Evolutionary conservation across 2,113 vertebrate species (phyloP).

Genomic region (Mesoclemmys tuberculata): DNA sequence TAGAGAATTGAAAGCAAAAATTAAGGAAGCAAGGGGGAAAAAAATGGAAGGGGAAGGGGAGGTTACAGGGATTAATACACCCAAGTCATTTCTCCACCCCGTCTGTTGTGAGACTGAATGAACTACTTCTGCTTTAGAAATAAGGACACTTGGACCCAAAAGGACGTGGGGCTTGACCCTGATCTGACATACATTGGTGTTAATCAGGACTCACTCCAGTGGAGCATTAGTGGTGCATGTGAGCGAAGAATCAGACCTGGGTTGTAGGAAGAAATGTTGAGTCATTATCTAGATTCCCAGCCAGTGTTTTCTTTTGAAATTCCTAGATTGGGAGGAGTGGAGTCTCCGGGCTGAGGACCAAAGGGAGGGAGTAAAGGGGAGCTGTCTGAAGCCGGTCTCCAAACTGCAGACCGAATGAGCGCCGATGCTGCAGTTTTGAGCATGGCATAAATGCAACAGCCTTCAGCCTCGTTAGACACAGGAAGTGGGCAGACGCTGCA

Average conservation of each 20-base stretch:
- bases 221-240: background rate
- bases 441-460: background rate
- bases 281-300: slow-evolving; percentile 50
- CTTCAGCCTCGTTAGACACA: slow-evolving; percentile 27
- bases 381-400: background rate
- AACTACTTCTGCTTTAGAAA: background rate
- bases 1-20: background rate
- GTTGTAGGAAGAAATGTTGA: slow-evolving; percentile 60
- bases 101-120: background rate
- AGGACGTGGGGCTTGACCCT: background rate
- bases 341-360: background rate
- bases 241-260: background rate
- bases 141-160: background rate
- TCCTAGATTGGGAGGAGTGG: background rate
- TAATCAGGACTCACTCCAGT: background rate
- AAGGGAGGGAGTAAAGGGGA: background rate
- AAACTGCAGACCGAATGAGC: no score
- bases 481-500: slow-evolving; percentile 25
- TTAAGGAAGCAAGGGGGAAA: background rate
- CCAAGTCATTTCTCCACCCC: background rate
- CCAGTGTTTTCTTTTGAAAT: background rate
- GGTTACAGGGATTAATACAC: background rate
- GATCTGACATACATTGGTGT: no score
- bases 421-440: background rate
- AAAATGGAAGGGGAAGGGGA: no score